Conservation (phyloP, 2,113 vertebrate species). For the Podarcis muralis region DNA sequence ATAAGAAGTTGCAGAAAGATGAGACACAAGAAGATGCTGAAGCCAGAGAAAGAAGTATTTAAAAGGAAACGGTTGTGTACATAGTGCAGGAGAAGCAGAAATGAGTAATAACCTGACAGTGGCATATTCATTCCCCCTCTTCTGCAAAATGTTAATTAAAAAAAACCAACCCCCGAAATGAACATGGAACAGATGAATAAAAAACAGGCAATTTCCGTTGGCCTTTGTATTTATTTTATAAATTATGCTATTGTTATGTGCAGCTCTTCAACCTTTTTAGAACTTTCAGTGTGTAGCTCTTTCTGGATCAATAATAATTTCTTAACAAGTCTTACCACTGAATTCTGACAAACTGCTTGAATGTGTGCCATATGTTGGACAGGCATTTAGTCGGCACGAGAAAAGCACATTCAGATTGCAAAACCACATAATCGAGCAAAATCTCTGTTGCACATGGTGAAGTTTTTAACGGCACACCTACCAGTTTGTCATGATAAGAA, state of each 20-base stretch:
- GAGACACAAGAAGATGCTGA: neutral
- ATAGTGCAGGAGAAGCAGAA: neutral
- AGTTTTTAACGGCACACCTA: neutral
- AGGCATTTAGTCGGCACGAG: neutral
- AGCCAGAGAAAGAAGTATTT: neutral
- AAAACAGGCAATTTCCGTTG: slow-evolving; percentile 5
- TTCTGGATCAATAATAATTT: slow-evolving; percentile 27
- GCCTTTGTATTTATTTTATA: slow-evolving; percentile 12
- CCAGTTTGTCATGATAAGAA: slow-evolving; percentile 25
- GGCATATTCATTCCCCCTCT: slow-evolving; percentile 3
- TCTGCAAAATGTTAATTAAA: neutral
- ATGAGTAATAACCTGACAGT: slow-evolving; percentile 28
- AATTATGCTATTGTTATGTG: neutral
- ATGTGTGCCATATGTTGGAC: slow-evolving; percentile 7
- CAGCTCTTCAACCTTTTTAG: slow-evolving; percentile 5
- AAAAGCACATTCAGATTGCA: neutral
- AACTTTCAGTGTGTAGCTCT: neutral
- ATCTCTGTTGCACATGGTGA: neutral
- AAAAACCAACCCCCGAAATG: slow-evolving; percentile 8
- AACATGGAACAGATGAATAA: neutral
- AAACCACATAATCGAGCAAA: slow-evolving; percentile 17
- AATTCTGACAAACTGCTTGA: slow-evolving; percentile 13
- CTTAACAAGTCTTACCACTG: slow-evolving; percentile 10
- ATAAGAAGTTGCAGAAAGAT: neutral
- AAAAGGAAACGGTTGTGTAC: neutral